These are phyloP conservation scores for Spilogale gracilis DNA, from an alignment of 2,113 vertebrate genomes.

Conservation along the genomic window DNA sequence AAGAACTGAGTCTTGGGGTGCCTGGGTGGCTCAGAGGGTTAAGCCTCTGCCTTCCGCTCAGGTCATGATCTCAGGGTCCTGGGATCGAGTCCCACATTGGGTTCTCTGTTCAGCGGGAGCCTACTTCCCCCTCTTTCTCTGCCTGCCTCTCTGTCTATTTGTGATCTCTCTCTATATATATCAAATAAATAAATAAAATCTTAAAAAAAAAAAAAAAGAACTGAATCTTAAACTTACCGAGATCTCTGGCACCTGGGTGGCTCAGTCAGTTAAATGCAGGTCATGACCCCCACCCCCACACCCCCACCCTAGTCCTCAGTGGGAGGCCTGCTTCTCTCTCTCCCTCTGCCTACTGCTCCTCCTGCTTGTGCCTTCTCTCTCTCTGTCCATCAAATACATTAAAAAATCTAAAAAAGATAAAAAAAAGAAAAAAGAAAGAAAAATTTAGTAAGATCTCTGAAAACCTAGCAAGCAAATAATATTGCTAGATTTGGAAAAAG, in stretches of 20 bases:
- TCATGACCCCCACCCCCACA: too few relatives aligned
- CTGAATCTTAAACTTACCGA: too few relatives aligned
- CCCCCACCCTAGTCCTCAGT: too few relatives aligned
- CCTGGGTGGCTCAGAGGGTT: not conserved
- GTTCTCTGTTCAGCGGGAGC: not conserved
- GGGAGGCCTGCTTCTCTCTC: too few relatives aligned
- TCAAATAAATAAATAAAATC: not conserved
- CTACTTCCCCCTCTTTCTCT: not conserved
- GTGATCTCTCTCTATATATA: not conserved
- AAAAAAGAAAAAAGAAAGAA: too few relatives aligned
- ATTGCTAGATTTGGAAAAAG: not conserved
- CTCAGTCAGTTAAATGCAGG: too few relatives aligned
- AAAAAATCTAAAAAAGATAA: too few relatives aligned
- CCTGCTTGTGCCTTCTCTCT: too few relatives aligned
- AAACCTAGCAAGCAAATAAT: not conserved
- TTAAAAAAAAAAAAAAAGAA: not conserved
- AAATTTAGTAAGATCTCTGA: not conserved
- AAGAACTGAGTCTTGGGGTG: not conserved
- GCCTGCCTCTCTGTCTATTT: not conserved
- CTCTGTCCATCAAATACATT: too few relatives aligned
- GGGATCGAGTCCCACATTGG: too few relatives aligned
- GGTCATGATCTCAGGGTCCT: not conserved
- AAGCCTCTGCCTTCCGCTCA: not conserved
- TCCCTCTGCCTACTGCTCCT: too few relatives aligned
- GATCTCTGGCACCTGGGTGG: too few relatives aligned